Percentiles rank a stretch among this genome's conserved stretches.
Conservation (phyloP, 2,888 invertebrate genomes). For the Carcina quercana region DNA sequence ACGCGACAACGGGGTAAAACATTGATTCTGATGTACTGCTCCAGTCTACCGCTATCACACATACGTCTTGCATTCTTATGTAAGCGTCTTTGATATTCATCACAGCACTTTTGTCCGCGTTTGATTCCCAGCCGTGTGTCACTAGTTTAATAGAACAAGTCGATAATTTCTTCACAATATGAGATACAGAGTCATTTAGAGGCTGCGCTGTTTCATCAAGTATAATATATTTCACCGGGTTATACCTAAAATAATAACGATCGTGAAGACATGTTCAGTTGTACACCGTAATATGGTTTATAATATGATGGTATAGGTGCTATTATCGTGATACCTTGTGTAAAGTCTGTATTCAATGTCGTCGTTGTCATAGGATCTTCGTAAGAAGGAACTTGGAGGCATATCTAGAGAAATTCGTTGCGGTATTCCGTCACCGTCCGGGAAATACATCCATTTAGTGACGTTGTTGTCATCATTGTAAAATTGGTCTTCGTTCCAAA, state of each 20-base stretch:
- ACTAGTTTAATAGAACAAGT: slow-evolving; percentile 50
- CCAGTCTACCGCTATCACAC: slow-evolving; percentile 60
- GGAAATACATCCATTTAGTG: slow-evolving; percentile 56
- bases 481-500: too few relatives aligned
- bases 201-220: slow-evolving; percentile 26
- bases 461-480: slow-evolving; percentile 27
- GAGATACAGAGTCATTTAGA: slow-evolving; percentile 6
- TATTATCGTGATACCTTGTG: slow-evolving; percentile 37
- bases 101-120: slow-evolving; percentile 40
- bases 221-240: slow-evolving; percentile 25
- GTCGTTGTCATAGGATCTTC: not conserved
- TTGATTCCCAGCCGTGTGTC: slow-evolving; percentile 69
- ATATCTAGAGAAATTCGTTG: slow-evolving; percentile 23
- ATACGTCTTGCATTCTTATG: slow-evolving; percentile 41
- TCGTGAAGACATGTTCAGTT: too few relatives aligned
- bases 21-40: slow-evolving; percentile 31
- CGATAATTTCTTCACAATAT: slow-evolving; percentile 16
- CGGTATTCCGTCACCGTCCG: slow-evolving; percentile 48
- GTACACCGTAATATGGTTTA: not conserved
- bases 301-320: too few relatives aligned
- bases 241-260: slow-evolving; percentile 21
- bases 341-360: slow-evolving; percentile 50
- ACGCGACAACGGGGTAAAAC: slow-evolving; percentile 39
- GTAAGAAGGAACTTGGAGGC: not conserved
- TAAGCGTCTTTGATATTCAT: slow-evolving; percentile 52